These are phyloP conservation scores for Drosophila paranaensis DNA, from an alignment of 2,888 invertebrate genomes.

Conservation along the genomic window DNA sequence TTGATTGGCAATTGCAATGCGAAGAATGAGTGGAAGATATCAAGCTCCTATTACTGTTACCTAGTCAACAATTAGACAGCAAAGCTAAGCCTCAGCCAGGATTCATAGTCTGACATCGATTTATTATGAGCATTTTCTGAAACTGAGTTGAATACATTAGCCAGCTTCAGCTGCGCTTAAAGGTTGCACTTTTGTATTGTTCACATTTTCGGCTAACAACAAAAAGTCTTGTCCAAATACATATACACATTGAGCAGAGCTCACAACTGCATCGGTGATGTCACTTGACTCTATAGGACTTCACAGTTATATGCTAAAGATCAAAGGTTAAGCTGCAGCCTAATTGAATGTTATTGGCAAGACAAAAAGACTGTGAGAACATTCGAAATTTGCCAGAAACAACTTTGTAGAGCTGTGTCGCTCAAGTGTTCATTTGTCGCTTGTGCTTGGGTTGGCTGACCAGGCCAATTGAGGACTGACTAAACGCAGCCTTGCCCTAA, in stretches of 20 bases:
- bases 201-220: not conserved
- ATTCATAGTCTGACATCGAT: too few species aligned
- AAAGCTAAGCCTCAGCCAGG: too few species aligned
- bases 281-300: not conserved
- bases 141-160: not conserved
- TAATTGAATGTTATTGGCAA: conserved; percentile 1
- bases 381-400: not conserved
- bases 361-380: not conserved
- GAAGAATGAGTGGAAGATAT: not conserved
- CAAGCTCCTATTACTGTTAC: not conserved
- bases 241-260: not conserved
- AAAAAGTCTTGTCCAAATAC: not conserved
- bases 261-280: not conserved
- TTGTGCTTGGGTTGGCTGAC: conserved; percentile 41
- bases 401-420: not conserved
- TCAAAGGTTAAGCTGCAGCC: conserved; percentile 4
- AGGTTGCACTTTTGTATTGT: not conserved
- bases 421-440: not conserved
- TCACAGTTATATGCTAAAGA: not conserved
- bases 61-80: too few species aligned
- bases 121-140: not conserved
- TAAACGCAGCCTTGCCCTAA: not conserved
- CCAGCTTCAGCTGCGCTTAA: not conserved
- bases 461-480: conserved; percentile 14
- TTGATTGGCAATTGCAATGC: conserved; percentile 24